phyloP scores from a whole-genome alignment of 2,797 vertebrate species.

The Sciaenops ocellatus region DNA sequence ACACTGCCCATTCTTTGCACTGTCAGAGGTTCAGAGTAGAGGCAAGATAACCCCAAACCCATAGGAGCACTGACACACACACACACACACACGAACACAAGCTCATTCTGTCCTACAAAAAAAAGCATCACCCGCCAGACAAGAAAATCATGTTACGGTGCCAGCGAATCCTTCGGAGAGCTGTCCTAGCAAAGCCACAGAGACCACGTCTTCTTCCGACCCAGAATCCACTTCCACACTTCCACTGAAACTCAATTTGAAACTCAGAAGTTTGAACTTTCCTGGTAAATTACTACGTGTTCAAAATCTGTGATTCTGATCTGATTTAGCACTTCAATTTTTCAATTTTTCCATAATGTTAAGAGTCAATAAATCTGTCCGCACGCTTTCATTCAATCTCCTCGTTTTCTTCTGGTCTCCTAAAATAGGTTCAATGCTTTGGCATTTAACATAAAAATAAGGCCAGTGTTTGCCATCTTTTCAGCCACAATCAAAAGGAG shows the following conservation, averaged over 20 bases:
- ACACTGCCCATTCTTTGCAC: no score
- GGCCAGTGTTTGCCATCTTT: conserved; percentile 42
- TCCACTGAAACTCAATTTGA: conserved; percentile 2
- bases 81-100: conserved; percentile 24
- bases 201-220: conserved; percentile 37
- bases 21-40: conserved; percentile 20
- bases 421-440: conserved; percentile 23
- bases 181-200: conserved; percentile 47
- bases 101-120: conserved; percentile 52
- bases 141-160: conserved; percentile 52
- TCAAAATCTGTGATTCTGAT: conserved; percentile 38
- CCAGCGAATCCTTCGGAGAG: conserved; percentile 60
- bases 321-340: conserved; percentile 25
- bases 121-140: conserved; percentile 49
- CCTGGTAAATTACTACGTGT: conserved; percentile 1
- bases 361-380: conserved; percentile 14
- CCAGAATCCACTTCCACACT: conserved; percentile 43
- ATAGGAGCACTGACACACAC: not conserved
- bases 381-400: not conserved
- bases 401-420: not conserved
- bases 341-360: conserved; percentile 9
- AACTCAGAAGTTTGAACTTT: conserved; percentile 14
- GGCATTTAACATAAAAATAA: conserved; percentile 37
- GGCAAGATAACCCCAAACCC: conserved; percentile 29
- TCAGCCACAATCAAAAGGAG: conserved; percentile 43